Conservation (phyloP, 2,113 vertebrate species). For the Hippoglossus stenolepis region DNA sequence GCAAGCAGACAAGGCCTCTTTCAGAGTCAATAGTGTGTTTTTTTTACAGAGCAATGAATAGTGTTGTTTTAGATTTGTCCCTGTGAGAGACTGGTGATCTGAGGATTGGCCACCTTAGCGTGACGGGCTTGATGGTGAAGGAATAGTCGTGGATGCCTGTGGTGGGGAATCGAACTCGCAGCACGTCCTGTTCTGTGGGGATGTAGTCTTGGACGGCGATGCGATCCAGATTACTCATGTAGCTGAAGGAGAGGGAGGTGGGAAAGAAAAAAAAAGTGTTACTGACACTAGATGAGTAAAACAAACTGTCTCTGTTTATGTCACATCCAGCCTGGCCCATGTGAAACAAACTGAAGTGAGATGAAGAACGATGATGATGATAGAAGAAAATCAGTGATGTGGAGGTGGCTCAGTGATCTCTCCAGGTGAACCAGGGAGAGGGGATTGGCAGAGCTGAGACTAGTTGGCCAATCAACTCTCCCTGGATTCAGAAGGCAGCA, state of each 20-base stretch:
- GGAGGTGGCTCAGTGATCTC: background rate
- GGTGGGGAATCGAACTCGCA: conserved; percentile 91
- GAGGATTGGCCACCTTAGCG: conserved; percentile 83
- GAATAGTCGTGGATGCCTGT: conserved; percentile 92
- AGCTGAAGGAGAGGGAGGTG: conserved; percentile 75
- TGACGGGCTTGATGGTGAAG: conserved; percentile 87
- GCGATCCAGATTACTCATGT: conserved; percentile 87
- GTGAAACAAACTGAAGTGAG: conserved; percentile 33
- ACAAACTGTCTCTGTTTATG: conserved; percentile 18
- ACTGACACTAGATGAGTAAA: background rate
- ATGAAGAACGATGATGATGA: conserved; percentile 13
- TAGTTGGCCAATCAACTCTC: too few species aligned
- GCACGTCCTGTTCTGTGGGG: conserved; percentile 89
- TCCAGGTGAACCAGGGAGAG: too few species aligned
- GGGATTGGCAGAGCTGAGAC: too few species aligned
- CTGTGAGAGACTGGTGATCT: conserved; percentile 33
- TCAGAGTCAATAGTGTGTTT: conserved; percentile 29
- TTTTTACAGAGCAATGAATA: conserved; percentile 37
- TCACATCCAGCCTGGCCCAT: background rate
- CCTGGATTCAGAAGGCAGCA: too few species aligned
- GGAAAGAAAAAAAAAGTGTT: background rate
- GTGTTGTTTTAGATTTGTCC: conserved; percentile 35
- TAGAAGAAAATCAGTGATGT: background rate
- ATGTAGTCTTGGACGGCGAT: conserved; percentile 83
- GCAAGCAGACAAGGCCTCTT: conserved; percentile 48